These are phyloP conservation scores for Beroe forskalii DNA, from an alignment of 37 sponge, comb jelly and placozoan genomes.

Conservation along the genomic window DNA sequence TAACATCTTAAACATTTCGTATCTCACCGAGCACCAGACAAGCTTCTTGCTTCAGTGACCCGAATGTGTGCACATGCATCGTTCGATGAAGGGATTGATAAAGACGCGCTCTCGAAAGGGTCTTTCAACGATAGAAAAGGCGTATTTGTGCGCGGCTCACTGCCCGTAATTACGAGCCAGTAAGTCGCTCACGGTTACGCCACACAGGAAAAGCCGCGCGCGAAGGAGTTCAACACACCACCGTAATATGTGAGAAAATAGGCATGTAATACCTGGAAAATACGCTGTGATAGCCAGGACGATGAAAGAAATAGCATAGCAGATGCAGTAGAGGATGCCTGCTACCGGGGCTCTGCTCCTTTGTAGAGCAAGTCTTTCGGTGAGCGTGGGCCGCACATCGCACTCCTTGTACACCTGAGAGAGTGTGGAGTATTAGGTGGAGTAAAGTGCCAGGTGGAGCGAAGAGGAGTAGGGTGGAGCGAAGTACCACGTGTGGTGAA, in stretches of 20 bases:
- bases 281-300: slow-evolving; percentile 8
- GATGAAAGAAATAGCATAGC: slow-evolving; percentile 46
- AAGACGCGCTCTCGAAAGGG: too few relatives aligned
- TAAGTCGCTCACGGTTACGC: too few relatives aligned
- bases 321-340: slow-evolving; percentile 71
- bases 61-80: too few relatives aligned
- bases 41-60: too few relatives aligned
- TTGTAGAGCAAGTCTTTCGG: slow-evolving; percentile 47
- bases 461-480: background rate
- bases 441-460: background rate
- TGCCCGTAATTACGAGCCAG: too few relatives aligned
- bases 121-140: background rate
- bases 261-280: background rate
- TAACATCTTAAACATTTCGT: too few relatives aligned
- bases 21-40: too few relatives aligned
- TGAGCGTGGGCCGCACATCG: background rate
- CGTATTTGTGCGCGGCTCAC: too few relatives aligned
- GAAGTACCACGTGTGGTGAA: background rate
- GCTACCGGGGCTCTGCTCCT: slow-evolving; percentile 67
- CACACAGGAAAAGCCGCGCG: too few relatives aligned
- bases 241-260: too few relatives aligned
- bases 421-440: background rate
- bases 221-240: too few relatives aligned
- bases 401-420: slow-evolving; percentile 58
- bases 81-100: too few relatives aligned